Evolutionary conservation across 2,888 invertebrate genomes (phyloP).

Genomic region (Troides oblongomaculatus): DNA sequence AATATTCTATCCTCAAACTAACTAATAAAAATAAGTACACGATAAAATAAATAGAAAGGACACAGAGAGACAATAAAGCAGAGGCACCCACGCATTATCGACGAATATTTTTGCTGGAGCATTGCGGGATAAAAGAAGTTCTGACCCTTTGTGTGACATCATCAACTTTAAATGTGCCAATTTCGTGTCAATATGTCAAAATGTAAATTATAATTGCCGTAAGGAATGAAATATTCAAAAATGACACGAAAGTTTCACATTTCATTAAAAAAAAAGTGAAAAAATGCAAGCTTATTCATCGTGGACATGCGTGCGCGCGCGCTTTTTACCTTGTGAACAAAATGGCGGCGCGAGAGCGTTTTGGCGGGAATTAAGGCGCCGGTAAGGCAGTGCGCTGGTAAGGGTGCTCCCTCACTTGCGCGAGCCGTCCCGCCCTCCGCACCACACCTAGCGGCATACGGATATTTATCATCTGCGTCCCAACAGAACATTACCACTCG

Average conservation of each 20-base stretch:
- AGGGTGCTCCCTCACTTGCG: slow-evolving; percentile 97
- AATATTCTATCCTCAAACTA: slow-evolving; percentile 58
- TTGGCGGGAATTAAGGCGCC: slow-evolving; percentile 84
- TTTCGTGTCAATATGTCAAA: slow-evolving; percentile 19
- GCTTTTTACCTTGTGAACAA: slow-evolving; percentile 79
- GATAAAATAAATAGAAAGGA: slow-evolving; percentile 66
- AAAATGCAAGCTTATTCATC: slow-evolving; percentile 57
- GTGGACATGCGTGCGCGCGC: slow-evolving; percentile 62
- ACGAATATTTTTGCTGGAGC: slow-evolving; percentile 56
- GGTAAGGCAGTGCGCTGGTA: slow-evolving; percentile 93
- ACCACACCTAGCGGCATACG: slow-evolving; percentile 88
- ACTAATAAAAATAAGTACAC: slow-evolving; percentile 72
- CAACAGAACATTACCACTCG: slow-evolving; percentile 46
- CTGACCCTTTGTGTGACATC: slow-evolving; percentile 6
- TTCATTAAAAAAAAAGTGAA: slow-evolving; percentile 1
- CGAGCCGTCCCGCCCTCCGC: slow-evolving; percentile 90
- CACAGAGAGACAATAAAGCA: slow-evolving; percentile 76
- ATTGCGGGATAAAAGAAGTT: slow-evolving; percentile 12
- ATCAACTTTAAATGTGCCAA: slow-evolving; percentile 33
- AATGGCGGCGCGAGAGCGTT: slow-evolving; percentile 76
- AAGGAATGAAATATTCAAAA: not conserved
- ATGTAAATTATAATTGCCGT: not conserved
- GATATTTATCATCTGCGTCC: slow-evolving; percentile 67
- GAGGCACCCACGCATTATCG: slow-evolving; percentile 63
- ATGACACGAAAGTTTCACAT: slow-evolving; percentile 21